Conservation (phyloP, 2,888 invertebrate species). For the Hydraecia micacea region DNA sequence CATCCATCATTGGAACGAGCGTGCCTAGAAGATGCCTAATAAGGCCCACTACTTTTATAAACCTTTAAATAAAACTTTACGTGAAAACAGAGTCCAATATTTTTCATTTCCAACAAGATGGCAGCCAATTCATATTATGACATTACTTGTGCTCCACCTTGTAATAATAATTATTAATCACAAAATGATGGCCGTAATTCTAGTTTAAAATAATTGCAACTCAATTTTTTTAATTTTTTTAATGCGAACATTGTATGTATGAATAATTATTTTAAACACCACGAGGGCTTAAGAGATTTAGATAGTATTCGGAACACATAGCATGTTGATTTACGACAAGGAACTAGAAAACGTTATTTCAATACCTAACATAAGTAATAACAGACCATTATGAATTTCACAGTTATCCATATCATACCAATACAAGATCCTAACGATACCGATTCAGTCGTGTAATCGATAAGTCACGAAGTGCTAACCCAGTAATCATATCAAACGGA, state of each 20-base stretch:
- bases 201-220: background rate
- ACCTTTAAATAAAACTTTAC: background rate
- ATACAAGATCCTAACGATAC: background rate
- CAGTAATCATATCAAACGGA: constrained; percentile 18
- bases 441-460: constrained; percentile 18
- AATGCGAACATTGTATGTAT: background rate
- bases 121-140: background rate
- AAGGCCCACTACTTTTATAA: too few relatives aligned
- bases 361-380: background rate
- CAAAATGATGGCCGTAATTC: background rate
- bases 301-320: background rate
- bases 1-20: too few relatives aligned
- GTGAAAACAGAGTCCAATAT: background rate
- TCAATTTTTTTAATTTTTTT: background rate
- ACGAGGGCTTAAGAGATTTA: background rate
- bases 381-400: background rate
- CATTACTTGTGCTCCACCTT: background rate
- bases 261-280: background rate
- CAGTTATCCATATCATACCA: background rate
- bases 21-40: too few relatives aligned
- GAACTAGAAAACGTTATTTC: background rate
- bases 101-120: background rate
- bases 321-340: background rate
- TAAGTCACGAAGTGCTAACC: constrained; percentile 21
- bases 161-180: background rate